Evolutionary conservation across 2,888 invertebrate species (phyloP).

Genomic region (Quadriops clusia): DNA sequence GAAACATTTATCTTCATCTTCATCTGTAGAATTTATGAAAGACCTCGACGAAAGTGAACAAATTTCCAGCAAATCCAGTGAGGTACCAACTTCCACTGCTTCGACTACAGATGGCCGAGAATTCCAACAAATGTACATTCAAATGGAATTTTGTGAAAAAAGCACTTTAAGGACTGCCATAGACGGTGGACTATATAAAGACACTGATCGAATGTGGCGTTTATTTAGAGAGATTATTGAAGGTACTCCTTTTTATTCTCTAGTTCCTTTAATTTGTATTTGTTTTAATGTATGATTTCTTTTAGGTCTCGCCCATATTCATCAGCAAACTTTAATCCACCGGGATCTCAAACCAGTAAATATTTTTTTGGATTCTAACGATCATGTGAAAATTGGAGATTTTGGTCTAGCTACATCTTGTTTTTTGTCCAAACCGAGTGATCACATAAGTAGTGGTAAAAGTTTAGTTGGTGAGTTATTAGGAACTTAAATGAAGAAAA

Average conservation of each 20-base stretch:
- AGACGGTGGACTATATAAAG: conserved; percentile 64
- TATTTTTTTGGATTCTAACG: conserved; percentile 87
- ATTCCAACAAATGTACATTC: conserved; percentile 73
- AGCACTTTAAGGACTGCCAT: conserved; percentile 84
- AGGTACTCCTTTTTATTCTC: conserved; percentile 35
- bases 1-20: no score
- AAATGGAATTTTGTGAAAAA: conserved; percentile 99
- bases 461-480: conserved; percentile 21
- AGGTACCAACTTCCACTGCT: no score
- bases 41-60: no score
- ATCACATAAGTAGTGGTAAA: conserved; percentile 19
- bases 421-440: conserved; percentile 33
- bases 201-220: conserved; percentile 76
- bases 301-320: conserved; percentile 69
- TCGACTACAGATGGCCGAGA: conserved; percentile 19
- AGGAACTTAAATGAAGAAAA: no score
- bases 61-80: not conserved
- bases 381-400: conserved; percentile 96
- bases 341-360: conserved; percentile 81
- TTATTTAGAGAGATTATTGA: conserved; percentile 92
- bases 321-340: conserved; percentile 83
- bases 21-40: no score
- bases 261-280: no score
- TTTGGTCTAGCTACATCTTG: conserved; percentile 90
- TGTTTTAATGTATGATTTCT: conserved; percentile 8